A percentile compares a stretch with the other conserved stretches of the same genome.
Conservation (phyloP, 2,113 vertebrate species). For the Desmodus rotundus region DNA sequence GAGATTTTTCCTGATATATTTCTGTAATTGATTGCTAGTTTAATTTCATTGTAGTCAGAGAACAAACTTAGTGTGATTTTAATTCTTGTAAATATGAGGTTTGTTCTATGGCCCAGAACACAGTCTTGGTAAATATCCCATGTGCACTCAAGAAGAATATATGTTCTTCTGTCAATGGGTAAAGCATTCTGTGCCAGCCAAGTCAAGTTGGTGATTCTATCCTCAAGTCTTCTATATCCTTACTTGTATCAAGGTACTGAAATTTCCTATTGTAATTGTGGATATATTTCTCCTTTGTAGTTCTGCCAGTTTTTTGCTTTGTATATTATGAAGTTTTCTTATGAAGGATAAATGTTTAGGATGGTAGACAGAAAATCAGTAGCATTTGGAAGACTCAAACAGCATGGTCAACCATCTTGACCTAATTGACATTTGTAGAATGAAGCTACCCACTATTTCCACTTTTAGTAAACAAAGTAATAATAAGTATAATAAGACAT, state of each 20-base stretch:
- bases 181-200: neutral
- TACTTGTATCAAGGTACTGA: neutral
- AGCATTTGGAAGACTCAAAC: neutral
- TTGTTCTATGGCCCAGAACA: neutral
- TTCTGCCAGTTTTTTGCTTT: neutral
- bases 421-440: neutral
- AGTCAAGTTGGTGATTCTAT: neutral
- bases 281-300: neutral
- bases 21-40: neutral
- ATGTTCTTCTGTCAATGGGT: neutral
- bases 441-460: neutral
- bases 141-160: neutral
- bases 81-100: neutral
- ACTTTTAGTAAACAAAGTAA: neutral
- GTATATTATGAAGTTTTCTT: neutral
- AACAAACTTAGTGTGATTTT: neutral
- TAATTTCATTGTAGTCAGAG: neutral
- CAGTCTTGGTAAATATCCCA: neutral
- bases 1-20: neutral
- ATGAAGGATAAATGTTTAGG: neutral
- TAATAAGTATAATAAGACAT: neutral
- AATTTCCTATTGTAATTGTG: neutral
- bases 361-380: neutral
- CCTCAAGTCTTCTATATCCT: neutral
- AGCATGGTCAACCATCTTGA: neutral